Percentiles rank a stretch among this genome's conserved stretches.
phyloP scores from a whole-genome alignment of 2,888 invertebrate species.

The Ceriagrion tenellum region DNA sequence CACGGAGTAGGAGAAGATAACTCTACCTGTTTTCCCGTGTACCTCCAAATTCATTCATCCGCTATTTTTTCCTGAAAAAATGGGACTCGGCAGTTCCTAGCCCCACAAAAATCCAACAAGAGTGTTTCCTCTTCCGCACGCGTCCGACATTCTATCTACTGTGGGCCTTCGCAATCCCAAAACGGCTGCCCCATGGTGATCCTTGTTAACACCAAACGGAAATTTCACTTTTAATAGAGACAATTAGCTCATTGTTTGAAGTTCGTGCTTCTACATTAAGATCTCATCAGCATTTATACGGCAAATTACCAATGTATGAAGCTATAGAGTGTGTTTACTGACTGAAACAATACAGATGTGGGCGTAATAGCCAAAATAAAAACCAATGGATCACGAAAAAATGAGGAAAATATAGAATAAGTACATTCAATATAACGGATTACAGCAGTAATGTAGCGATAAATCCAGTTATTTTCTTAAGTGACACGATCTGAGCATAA shows the following conservation, averaged over 20 bases:
- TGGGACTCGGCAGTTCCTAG: slow-evolving; percentile 20
- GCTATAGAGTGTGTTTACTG: too few relatives aligned
- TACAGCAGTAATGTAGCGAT: too few relatives aligned
- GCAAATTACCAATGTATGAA: too few relatives aligned
- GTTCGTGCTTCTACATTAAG: neutral
- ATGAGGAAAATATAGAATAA: too few relatives aligned
- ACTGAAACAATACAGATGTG: too few relatives aligned
- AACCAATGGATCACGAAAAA: too few relatives aligned
- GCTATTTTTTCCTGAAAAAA: slow-evolving; percentile 17
- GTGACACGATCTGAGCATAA: too few relatives aligned
- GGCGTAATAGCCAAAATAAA: too few relatives aligned
- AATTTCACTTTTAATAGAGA: neutral
- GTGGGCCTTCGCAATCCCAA: neutral
- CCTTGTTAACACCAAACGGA: neutral
- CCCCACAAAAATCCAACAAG: slow-evolving; percentile 52
- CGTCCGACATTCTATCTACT: neutral
- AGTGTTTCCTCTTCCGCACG: neutral
- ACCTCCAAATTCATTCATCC: slow-evolving; percentile 53
- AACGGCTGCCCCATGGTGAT: neutral
- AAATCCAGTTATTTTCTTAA: too few relatives aligned
- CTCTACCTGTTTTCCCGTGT: slow-evolving; percentile 56
- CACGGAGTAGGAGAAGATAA: neutral
- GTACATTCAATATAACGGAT: too few relatives aligned
- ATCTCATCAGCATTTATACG: neutral
- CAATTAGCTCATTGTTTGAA: neutral